Conservation (phyloP, 2,113 vertebrate species). For the Danio rerio region DNA sequence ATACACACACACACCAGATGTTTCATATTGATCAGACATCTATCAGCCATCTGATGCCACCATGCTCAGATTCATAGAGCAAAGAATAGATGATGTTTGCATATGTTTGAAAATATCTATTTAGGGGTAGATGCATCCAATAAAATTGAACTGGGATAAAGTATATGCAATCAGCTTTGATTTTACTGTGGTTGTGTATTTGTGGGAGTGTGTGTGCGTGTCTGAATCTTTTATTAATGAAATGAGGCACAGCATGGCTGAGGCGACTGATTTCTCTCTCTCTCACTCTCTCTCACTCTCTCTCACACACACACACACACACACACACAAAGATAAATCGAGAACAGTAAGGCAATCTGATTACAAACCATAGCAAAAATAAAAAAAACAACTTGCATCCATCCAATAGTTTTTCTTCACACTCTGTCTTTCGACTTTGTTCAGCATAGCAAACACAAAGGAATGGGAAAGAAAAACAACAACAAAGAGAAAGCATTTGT, state of each 20-base stretch:
- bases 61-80: constrained; percentile 32
- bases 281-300: no score
- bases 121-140: not conserved
- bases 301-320: constrained; percentile 64
- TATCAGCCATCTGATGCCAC: constrained; percentile 44
- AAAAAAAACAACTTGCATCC: not conserved
- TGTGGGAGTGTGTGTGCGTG: constrained; percentile 1
- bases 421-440: not conserved
- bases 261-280: constrained; percentile 49
- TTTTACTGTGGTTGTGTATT: not conserved
- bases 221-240: constrained; percentile 46
- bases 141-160: not conserved
- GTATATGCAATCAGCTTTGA: not conserved
- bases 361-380: constrained; percentile 66
- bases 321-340: constrained; percentile 52
- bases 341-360: constrained; percentile 77
- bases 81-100: constrained; percentile 26
- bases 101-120: constrained; percentile 24
- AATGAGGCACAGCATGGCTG: constrained; percentile 72
- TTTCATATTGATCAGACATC: constrained; percentile 27
- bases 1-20: not conserved
- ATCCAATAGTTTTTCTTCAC: not conserved
- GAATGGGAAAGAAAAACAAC: constrained; percentile 11
- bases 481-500: constrained; percentile 49
- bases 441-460: constrained; percentile 62